Evolutionary conservation across 2,888 invertebrate genomes (phyloP), one percentile per base, ranked within the genome.

Genomic region (Rugalucina vietnamica): DNA sequence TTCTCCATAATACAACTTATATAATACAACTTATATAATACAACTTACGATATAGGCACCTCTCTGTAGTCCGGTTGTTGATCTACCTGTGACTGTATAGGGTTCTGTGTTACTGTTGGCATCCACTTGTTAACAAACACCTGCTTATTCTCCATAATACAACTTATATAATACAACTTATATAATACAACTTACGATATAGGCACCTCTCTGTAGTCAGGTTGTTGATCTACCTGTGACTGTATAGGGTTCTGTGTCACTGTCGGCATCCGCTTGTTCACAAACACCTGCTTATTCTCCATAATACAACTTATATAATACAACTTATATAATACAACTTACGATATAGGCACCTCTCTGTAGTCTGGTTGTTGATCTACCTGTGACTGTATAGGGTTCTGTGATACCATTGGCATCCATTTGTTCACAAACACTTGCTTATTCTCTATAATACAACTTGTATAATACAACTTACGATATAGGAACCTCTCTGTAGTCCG

Each of bases 121-220:
- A 98, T 97, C 88, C 98, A 97, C 94, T 99, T 99, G 94, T 99
- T 99, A 14, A 99, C 97, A 91, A 99, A 96, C 18, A 98, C 96
- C 95, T 98, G 98, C 93, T 97, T 96, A 93, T 98, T 98, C 89
- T 97, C 97, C 0, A 94, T 91, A n/a, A n/a, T n/a, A n/a, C n/a
- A n/a, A n/a, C n/a, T n/a, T n/a, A n/a, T n/a, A n/a, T n/a, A n/a
- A n/a, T n/a, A n/a, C n/a, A n/a, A n/a, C n/a, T n/a, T n/a, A n/a
- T n/a, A n/a, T n/a, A n/a, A 32, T 60, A 29, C 0, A 34, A 91
- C 93, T 93, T 97, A 98, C 50, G 96, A 96, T 29, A 98, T 96
- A 0, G 98, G 98, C 0, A 96, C 96, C 85, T 96, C 96, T 82
- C 95, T 94, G 90, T 95, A 95, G 72, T 95, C 95, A 21, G 93